Conservation (phyloP, 2,113 vertebrate species). For the Leptocoma aspasia region DNA sequence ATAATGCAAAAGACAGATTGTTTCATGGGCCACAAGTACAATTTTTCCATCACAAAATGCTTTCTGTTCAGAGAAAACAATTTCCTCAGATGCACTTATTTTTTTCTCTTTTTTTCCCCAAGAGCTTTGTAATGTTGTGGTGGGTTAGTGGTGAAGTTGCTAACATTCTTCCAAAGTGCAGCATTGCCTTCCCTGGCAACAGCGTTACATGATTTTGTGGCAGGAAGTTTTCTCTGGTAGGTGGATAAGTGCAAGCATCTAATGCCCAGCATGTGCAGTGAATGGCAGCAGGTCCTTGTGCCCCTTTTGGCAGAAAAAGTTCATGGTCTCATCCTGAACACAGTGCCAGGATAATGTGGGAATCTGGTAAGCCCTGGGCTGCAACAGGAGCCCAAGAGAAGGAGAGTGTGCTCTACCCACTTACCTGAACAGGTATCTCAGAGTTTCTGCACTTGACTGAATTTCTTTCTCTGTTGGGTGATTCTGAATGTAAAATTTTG, state of each 20-base stretch:
- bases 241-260: background rate
- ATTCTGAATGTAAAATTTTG: background rate
- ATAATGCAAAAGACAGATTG: background rate
- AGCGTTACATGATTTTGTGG: background rate
- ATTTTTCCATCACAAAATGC: background rate
- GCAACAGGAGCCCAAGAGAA: background rate
- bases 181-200: background rate
- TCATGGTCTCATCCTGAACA: background rate
- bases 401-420: background rate
- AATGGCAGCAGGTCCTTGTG: background rate
- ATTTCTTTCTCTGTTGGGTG: background rate
- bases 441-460: background rate
- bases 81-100: background rate
- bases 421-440: background rate
- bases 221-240: background rate
- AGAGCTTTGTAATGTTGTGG: background rate
- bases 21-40: background rate
- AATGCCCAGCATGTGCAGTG: background rate
- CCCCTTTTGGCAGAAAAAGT: background rate
- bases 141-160: background rate
- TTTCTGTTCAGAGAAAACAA: background rate
- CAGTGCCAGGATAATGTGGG: background rate
- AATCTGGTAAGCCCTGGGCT: background rate
- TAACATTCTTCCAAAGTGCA: background rate
- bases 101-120: background rate